A percentile compares a stretch with the other conserved stretches of the same genome.
Conservation (phyloP, 2,888 invertebrate genomes). For the Tetragnatha montana region DNA sequence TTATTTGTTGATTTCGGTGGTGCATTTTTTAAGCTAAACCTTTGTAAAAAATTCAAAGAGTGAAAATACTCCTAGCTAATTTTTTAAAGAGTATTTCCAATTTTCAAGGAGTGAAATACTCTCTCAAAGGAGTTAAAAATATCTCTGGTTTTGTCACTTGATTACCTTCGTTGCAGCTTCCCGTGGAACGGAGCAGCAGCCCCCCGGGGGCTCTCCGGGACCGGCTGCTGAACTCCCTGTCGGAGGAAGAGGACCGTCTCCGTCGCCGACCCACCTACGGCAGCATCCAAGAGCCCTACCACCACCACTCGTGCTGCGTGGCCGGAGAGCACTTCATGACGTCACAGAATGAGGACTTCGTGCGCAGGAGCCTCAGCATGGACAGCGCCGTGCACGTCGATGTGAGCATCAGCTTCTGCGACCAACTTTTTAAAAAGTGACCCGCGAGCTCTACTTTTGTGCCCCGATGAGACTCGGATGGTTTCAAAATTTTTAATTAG, state of each 20-base stretch:
- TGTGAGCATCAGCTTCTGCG: slow-evolving; percentile 36
- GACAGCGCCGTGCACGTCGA: slow-evolving; percentile 66
- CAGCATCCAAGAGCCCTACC: slow-evolving; percentile 45
- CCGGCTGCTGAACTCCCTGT: slow-evolving; percentile 17
- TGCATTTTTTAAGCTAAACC: too few relatives aligned
- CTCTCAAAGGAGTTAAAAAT: too few relatives aligned
- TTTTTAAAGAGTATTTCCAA: too few relatives aligned
- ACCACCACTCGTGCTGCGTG: slow-evolving; percentile 53
- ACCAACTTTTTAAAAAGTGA: neutral
- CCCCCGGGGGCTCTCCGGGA: neutral
- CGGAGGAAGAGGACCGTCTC: slow-evolving; percentile 25
- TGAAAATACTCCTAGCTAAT: too few relatives aligned
- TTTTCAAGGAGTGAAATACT: too few relatives aligned
- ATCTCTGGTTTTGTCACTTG: too few relatives aligned
- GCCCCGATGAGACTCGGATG: neutral
- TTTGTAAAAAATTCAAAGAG: too few relatives aligned
- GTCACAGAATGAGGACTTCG: slow-evolving; percentile 40
- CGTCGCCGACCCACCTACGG: slow-evolving; percentile 42
- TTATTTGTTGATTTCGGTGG: too few relatives aligned
- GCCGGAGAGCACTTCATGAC: slow-evolving; percentile 65
- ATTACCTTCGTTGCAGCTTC: slow-evolving; percentile 42
- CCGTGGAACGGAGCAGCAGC: slow-evolving; percentile 16
- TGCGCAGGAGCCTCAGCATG: slow-evolving; percentile 60
- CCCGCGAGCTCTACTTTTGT: neutral
- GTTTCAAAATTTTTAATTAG: neutral